A percentile compares a stretch with the other conserved stretches of the same genome.
phyloP scores from a whole-genome alignment of 1,140 invertebrate genomes.

The Conus betulinus region DNA sequence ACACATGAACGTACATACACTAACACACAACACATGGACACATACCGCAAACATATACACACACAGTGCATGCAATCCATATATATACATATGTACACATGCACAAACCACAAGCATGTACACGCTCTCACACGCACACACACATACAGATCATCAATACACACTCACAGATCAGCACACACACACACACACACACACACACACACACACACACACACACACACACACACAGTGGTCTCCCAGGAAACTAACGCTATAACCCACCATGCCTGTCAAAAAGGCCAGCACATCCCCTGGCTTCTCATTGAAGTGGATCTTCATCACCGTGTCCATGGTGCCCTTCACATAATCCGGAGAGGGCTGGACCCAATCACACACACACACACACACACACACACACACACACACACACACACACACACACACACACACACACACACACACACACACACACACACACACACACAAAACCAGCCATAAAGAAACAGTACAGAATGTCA shows the following conservation, averaged over 20 bases:
- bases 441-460: no score
- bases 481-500: neutral
- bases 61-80: no score
- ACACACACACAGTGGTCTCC: neutral
- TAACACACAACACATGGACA: no score
- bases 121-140: neutral
- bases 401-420: slow-evolving; percentile 39
- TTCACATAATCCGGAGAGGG: slow-evolving; percentile 93
- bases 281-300: slow-evolving; percentile 86
- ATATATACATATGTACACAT: no score
- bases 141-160: neutral
- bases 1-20: no score
- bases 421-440: neutral
- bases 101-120: neutral
- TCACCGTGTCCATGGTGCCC: slow-evolving; percentile 88
- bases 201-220: neutral
- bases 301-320: slow-evolving; percentile 92
- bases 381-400: neutral
- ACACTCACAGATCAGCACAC: neutral
- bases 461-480: neutral
- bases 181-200: slow-evolving; percentile 9
- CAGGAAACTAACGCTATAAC: neutral
- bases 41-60: no score
- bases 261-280: slow-evolving; percentile 95
- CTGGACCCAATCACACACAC: slow-evolving; percentile 77